phyloP scores from a whole-genome alignment of 2,888 invertebrate genomes.

The Automeris io region DNA sequence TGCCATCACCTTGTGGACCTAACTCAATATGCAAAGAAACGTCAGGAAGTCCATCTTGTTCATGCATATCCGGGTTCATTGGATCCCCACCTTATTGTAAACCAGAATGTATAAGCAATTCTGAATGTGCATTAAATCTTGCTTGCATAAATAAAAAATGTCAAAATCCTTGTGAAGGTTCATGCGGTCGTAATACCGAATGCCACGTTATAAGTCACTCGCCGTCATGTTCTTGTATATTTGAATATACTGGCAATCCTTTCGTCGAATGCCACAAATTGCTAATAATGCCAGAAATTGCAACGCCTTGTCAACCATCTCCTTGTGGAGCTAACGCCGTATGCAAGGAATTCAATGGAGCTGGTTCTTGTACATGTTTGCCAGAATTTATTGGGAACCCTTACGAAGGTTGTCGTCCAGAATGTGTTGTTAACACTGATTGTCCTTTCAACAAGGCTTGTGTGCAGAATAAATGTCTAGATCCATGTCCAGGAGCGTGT shows the following conservation, averaged over 20 bases:
- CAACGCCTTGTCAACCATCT: constrained; percentile 78
- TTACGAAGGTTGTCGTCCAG: constrained; percentile 84
- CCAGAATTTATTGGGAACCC: constrained; percentile 85
- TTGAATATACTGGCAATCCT: constrained; percentile 85
- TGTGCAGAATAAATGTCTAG: constrained; percentile 82
- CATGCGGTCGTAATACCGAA: constrained; percentile 84
- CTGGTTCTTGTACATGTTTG: constrained; percentile 82
- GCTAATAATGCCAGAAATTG: constrained; percentile 49
- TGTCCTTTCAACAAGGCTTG: constrained; percentile 84
- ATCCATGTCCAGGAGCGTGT: constrained; percentile 88
- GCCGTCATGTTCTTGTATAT: constrained; percentile 81
- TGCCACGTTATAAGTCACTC: constrained; percentile 87
- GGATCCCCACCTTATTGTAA: constrained; percentile 86
- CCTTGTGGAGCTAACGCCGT: constrained; percentile 82
- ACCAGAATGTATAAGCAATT: constrained; percentile 87
- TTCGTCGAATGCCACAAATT: constrained; percentile 79
- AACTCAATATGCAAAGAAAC: constrained; percentile 83
- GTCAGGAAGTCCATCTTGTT: constrained; percentile 83
- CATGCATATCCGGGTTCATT: constrained; percentile 81
- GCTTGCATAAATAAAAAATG: constrained; percentile 89
- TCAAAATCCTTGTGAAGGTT: constrained; percentile 82
- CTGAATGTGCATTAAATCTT: constrained; percentile 81
- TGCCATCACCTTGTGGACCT: constrained; percentile 88
- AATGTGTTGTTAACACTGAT: constrained; percentile 83
- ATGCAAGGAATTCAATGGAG: constrained; percentile 78